A percentile compares a stretch with the other conserved stretches of the same genome.
These are phyloP conservation scores for Hapalemur alaotrensis DNA, from an alignment of 2,797 vertebrate species.

Conservation along the genomic window DNA sequence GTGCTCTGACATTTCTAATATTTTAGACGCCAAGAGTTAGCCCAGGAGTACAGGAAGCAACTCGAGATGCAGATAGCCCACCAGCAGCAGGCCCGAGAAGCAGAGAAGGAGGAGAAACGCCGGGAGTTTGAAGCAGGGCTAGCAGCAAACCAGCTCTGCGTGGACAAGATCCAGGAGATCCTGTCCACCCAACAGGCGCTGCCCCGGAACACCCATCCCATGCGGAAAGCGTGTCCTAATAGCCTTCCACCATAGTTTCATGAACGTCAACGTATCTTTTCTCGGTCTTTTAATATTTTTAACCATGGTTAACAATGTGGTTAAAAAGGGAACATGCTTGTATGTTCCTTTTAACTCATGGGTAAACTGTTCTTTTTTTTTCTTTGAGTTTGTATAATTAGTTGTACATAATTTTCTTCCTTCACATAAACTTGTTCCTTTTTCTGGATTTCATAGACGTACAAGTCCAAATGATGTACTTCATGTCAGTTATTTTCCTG, in stretches of 20 bases:
- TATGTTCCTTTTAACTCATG: neutral
- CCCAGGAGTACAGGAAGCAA: conserved; percentile 84
- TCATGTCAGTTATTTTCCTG: neutral
- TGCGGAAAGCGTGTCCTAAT: conserved; percentile 79
- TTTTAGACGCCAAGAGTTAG: conserved; percentile 80
- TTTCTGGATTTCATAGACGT: neutral
- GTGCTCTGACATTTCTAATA: neutral
- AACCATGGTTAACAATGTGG: neutral
- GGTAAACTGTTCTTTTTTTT: neutral
- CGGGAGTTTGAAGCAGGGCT: conserved; percentile 80
- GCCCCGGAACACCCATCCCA: conserved; percentile 81
- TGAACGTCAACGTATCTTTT: neutral
- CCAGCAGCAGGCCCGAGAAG: conserved; percentile 75
- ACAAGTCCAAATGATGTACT: neutral
- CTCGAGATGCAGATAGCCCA: conserved; percentile 88
- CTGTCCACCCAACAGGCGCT: conserved; percentile 77
- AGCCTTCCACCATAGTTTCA: neutral
- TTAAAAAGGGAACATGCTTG: neutral
- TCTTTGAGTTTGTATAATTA: conserved; percentile 21
- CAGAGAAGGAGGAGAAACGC: conserved; percentile 81
- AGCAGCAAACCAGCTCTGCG: conserved; percentile 79
- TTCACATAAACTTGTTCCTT: conserved; percentile 2
- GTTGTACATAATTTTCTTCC: conserved; percentile 17
- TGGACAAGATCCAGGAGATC: conserved; percentile 83
- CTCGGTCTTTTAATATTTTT: conserved; percentile 20